phyloP scores from a whole-genome alignment of 2,797 vertebrate genomes.

The Oreortyx pictus region DNA sequence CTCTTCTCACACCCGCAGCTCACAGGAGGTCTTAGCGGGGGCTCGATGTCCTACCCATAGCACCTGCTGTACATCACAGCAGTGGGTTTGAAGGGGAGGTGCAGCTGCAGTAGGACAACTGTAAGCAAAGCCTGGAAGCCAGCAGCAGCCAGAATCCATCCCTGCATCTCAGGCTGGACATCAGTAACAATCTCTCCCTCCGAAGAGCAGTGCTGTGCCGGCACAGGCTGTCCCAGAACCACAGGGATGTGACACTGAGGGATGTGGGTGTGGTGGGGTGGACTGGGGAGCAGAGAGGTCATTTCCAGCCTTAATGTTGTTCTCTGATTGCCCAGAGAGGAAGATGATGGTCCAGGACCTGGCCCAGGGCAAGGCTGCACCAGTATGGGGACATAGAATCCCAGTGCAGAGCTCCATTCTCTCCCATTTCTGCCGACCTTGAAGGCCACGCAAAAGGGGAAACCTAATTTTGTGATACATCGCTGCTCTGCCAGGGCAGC shows the following conservation, averaged over 20 bases:
- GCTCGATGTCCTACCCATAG: too few relatives aligned
- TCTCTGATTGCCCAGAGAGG: background rate
- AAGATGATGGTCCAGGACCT: background rate
- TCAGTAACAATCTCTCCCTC: too few relatives aligned
- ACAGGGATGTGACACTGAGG: too few relatives aligned
- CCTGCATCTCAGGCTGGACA: background rate
- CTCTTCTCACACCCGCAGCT: background rate
- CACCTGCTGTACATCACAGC: background rate
- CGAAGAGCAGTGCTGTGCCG: too few relatives aligned
- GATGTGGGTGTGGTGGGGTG: too few relatives aligned
- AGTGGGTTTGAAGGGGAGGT: accelerated
- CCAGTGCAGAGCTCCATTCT: background rate
- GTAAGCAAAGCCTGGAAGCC: background rate
- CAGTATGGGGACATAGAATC: background rate
- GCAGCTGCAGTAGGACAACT: accelerated
- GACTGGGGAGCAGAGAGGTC: too few relatives aligned
- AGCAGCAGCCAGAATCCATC: background rate
- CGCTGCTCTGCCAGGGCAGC: background rate
- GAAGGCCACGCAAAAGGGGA: background rate
- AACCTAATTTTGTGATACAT: accelerated
- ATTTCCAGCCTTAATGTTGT: too few relatives aligned
- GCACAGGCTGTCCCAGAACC: too few relatives aligned
- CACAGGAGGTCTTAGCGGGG: background rate
- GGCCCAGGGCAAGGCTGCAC: background rate
- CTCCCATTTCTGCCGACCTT: background rate